Evolutionary conservation across 2,888 invertebrate species (phyloP), one percentile per base, ranked within the genome.

Genomic region (Pediacus dermestoides): DNA sequence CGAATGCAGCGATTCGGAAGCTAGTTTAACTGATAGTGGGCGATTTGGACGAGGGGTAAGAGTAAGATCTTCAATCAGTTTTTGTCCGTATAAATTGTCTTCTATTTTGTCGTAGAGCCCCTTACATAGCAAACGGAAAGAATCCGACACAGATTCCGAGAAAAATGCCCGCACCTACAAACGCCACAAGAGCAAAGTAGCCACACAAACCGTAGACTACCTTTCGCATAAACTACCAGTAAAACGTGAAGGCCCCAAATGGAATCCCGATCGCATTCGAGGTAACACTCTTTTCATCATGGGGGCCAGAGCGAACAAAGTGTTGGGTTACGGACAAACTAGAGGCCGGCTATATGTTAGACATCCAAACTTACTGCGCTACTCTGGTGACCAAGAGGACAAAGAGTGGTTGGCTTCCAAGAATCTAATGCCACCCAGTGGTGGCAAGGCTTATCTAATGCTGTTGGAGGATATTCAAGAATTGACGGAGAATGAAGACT

Each of bases 331-430:
- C 50, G 85, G 85, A 6, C 82, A 83, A 53, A 82, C 85, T 1
- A 73, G 86, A 47, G 86, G 87, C 0, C 74, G 86, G 3, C 66
- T 87, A 7, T 87, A 86, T 58, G 81, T 85, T 1, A 78, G 86
- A 58, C 88, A 88, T 67, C 82, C 87, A 2, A 84, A 84, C 28
- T 61, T 88, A 27, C 78, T 86, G 33, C 52, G 85, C 60, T 88
- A 88, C 66, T 81, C 82, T 12, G 85, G 86, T 2, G 88, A 88
- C 58, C 80, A 81, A 34, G 82, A 84, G 45, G 88, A 88, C 60
- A 86, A 87, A 60, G 84, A 85, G 58, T 88, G 87, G 87, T 74
- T 88, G 33, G 79, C 82, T 26, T 82, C 81, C 44, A 81, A 85
- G 55, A 82, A 82, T 58, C 70, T 85, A 43, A 85, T 85, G 68